These are phyloP conservation scores for Leuciscus idus DNA, from an alignment of 2,113 vertebrate species.

Conservation along the genomic window DNA sequence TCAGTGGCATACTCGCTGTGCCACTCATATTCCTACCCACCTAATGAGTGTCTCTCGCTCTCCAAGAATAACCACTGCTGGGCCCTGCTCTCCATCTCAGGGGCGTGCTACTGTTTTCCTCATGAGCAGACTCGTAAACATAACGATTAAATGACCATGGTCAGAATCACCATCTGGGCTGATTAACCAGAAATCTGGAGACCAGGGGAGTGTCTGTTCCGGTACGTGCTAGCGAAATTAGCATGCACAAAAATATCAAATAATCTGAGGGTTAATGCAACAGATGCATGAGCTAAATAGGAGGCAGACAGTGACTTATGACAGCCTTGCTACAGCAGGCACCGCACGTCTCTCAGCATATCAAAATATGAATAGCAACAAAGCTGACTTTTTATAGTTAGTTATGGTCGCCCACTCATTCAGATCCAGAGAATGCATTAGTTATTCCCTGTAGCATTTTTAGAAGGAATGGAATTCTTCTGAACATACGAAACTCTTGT, in stretches of 20 bases:
- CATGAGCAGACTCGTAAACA: constrained; percentile 24
- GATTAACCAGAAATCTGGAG: constrained; percentile 23
- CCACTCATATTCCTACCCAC: constrained; percentile 39
- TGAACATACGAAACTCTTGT: constrained; percentile 31
- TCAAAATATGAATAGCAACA: constrained; percentile 27
- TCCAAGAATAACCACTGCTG: constrained; percentile 13
- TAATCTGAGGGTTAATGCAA: constrained; percentile 2
- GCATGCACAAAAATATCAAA: background rate
- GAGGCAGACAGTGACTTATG: constrained; percentile 31
- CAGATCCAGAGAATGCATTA: constrained; percentile 14
- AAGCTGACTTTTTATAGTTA: constrained; percentile 49
- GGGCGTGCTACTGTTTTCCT: constrained; percentile 25
- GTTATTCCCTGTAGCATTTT: constrained; percentile 43
- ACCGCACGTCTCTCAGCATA: constrained; percentile 16
- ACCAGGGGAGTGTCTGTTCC: constrained; percentile 8
- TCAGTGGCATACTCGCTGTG: constrained; percentile 49
- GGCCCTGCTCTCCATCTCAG: constrained; percentile 35
- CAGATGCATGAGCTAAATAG: constrained; percentile 12
- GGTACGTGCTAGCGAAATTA: background rate
- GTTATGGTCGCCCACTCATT: constrained; percentile 44
- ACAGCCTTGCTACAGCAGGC: background rate
- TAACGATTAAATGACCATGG: constrained; percentile 20
- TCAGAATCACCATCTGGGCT: constrained; percentile 27
- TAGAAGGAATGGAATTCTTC: constrained; percentile 42
- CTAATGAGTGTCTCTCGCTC: constrained; percentile 44